Evolutionary conservation across 1,140 invertebrate genomes (phyloP).

Genomic region (Phymorhynchus buccinoides): DNA sequence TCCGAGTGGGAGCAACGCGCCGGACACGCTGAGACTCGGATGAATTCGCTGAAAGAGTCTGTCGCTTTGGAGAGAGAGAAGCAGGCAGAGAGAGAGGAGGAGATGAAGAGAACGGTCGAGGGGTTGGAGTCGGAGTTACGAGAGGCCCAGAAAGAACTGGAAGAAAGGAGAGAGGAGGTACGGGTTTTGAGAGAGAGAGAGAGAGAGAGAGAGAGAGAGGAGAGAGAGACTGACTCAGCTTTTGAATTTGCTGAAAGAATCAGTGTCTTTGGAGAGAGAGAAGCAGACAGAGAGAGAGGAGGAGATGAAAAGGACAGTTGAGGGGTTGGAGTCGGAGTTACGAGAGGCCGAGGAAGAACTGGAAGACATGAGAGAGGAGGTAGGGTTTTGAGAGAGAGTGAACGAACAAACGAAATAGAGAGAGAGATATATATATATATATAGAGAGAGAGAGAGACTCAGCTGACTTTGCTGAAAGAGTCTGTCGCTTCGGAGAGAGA

Average conservation of each 20-base stretch:
- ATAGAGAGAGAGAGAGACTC: neutral
- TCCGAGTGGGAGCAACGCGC: slow-evolving; percentile 3
- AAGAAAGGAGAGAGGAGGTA: slow-evolving; percentile 36
- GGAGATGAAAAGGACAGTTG: neutral
- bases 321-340: neutral
- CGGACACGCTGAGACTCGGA: neutral
- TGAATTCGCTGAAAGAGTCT: neutral
- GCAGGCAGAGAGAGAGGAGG: neutral
- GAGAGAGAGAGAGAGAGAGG: neutral
- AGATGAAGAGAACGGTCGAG: neutral
- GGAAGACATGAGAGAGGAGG: neutral
- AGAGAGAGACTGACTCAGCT: neutral
- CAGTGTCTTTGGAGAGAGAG: neutral
- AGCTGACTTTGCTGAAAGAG: neutral
- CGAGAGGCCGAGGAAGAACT: neutral
- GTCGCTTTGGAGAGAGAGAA: neutral
- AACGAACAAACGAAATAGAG: neutral
- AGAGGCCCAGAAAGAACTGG: slow-evolving; percentile 79
- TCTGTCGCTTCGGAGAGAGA: no score
- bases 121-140: neutral
- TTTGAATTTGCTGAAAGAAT: no score
- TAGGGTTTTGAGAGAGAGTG: neutral
- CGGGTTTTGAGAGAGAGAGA: neutral
- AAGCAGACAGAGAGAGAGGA: neutral
- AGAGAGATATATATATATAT: neutral